Conservation (phyloP, 2,113 vertebrate species). For the Pachypanchax playfairii region DNA sequence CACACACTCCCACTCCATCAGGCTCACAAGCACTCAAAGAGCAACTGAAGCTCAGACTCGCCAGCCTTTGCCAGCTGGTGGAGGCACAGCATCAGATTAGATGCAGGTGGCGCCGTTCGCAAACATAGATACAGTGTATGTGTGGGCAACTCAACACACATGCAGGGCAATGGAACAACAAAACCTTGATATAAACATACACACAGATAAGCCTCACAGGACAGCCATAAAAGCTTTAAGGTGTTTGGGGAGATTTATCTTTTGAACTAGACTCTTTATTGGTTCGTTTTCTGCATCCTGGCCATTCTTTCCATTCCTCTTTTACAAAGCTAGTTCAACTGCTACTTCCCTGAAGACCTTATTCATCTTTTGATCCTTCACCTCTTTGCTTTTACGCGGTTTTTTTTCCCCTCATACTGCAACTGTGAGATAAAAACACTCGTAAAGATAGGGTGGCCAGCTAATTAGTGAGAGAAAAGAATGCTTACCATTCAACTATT, state of each 20-base stretch:
- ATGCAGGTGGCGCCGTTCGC: conserved; percentile 42
- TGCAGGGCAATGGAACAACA: background rate
- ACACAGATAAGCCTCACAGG: conserved; percentile 14
- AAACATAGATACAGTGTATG: conserved; percentile 27
- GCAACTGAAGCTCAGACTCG: conserved; percentile 22
- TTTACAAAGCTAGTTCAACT: conserved; percentile 16
- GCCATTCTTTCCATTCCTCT: conserved; percentile 8
- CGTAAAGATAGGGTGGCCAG: conserved; percentile 9
- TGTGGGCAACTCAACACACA: background rate
- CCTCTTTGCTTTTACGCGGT: background rate
- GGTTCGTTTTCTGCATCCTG: conserved; percentile 10
- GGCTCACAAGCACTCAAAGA: conserved; percentile 26
- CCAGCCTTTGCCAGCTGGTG: conserved; percentile 46
- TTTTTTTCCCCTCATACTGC: conserved; percentile 8
- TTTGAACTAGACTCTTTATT: conserved; percentile 6
- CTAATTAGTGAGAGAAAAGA: conserved; percentile 11
- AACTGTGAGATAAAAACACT: conserved; percentile 19
- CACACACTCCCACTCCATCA: conserved; percentile 44
- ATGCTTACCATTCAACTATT: conserved; percentile 36
- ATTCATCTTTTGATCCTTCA: conserved; percentile 5
- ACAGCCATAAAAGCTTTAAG: conserved; percentile 34
- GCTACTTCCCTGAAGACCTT: conserved; percentile 23
- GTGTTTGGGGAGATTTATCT: conserved; percentile 36
- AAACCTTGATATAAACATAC: background rate
- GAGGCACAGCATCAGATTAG: conserved; percentile 42